phyloP scores from a whole-genome alignment of 2,888 invertebrate genomes.

The Silvanus unidentatus region DNA sequence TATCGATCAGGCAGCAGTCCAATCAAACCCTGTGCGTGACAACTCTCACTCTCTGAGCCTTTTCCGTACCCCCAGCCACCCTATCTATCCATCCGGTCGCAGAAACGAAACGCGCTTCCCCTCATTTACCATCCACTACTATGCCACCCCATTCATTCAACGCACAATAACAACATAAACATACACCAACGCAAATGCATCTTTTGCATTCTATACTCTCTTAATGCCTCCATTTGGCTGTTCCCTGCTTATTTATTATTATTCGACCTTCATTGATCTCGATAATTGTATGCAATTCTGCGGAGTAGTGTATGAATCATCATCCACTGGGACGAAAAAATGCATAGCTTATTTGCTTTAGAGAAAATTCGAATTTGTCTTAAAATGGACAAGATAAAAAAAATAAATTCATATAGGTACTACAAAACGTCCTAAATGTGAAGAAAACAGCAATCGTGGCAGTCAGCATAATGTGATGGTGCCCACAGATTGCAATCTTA shows the following conservation, averaged over 20 bases:
- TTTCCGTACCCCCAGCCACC: conserved; percentile 26
- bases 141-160: conserved; percentile 26
- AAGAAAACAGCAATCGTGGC: not conserved
- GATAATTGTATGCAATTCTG: not conserved
- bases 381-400: no score
- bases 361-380: no score
- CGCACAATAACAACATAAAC: conserved; percentile 25
- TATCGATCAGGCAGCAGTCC: conserved; percentile 46
- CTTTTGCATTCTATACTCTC: conserved; percentile 18
- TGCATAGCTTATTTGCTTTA: no score
- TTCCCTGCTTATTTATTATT: conserved; percentile 16
- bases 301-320: no score
- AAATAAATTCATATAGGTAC: no score
- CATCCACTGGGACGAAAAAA: no score
- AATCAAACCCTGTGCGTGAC: conserved; percentile 49
- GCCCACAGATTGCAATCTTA: conserved; percentile 15
- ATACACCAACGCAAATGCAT: conserved; percentile 25
- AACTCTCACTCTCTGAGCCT: conserved; percentile 44
- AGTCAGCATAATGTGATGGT: conserved; percentile 6
- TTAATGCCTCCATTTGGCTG: conserved; percentile 19
- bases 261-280: conserved; percentile 12
- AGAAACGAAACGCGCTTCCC: conserved; percentile 7
- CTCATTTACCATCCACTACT: conserved; percentile 12
- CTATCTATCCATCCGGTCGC: conserved; percentile 4
- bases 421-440: no score